phyloP scores from a whole-genome alignment of 1,140 invertebrate species.

The Drosophila littoralis region DNA sequence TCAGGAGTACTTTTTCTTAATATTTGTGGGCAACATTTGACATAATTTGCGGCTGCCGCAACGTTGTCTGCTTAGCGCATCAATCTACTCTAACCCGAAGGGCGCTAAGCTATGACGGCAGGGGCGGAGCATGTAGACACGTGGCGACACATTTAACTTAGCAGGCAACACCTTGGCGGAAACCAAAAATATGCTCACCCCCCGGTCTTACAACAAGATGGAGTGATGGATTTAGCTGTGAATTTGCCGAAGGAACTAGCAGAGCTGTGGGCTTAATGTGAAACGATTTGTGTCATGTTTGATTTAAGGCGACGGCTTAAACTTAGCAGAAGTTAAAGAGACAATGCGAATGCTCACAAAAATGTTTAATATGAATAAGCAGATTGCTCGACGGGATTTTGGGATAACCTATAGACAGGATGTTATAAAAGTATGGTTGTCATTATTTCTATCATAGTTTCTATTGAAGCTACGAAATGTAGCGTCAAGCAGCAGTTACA shows the following conservation, averaged over 20 bases:
- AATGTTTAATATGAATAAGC: no score
- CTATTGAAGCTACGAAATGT: no score
- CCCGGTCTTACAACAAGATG: conserved; percentile 33
- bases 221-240: conserved; percentile 48
- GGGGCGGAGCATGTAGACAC: background rate
- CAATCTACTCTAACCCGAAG: conserved; percentile 42
- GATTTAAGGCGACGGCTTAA: conserved; percentile 26
- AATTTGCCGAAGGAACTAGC: conserved; percentile 16
- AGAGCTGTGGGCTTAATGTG: conserved; percentile 29
- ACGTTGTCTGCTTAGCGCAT: conserved; percentile 41
- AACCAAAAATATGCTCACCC: conserved; percentile 37
- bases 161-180: conserved; percentile 23
- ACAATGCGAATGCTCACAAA: background rate
- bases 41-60: conserved; percentile 39
- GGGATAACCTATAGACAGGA: no score
- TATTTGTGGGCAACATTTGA: conserved; percentile 34
- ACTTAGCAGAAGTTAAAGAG: conserved; percentile 20
- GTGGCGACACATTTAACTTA: conserved; percentile 30
- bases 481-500: no score
- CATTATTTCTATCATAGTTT: no score
- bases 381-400: no score
- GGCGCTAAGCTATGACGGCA: background rate
- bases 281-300: conserved; percentile 43
- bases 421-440: no score
- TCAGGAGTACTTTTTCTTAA: conserved; percentile 5